These are phyloP conservation scores for Donacobius atricapilla DNA, from an alignment of 2,113 vertebrate genomes.

Conservation along the genomic window DNA sequence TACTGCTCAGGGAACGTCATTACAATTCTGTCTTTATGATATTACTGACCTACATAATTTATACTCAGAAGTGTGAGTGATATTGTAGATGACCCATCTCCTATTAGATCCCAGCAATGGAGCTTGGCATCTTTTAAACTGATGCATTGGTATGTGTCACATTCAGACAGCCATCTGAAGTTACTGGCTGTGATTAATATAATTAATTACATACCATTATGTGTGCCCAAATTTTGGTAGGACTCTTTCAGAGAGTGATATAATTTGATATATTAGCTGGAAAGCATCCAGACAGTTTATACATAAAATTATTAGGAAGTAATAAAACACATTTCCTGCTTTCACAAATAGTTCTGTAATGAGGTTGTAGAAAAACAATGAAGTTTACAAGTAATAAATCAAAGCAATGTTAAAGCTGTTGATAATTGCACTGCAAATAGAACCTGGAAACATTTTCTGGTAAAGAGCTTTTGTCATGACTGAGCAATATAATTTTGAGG, in stretches of 20 bases:
- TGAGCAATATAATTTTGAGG: not conserved
- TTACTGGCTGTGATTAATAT: not conserved
- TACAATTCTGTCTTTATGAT: not conserved
- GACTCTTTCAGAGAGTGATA: not conserved
- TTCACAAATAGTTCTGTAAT: constrained; percentile 2
- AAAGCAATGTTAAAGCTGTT: not conserved
- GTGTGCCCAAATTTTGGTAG: not conserved
- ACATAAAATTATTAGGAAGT: not conserved
- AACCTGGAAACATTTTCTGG: not conserved
- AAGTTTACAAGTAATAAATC: not conserved
- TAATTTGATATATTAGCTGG: constrained; percentile 27
- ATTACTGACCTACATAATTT: constrained; percentile 14
- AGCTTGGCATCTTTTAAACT: not conserved
- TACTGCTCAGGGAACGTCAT: not conserved
- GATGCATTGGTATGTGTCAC: not conserved
- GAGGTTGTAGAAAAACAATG: not conserved
- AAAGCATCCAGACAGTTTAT: not conserved
- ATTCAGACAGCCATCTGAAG: constrained; percentile 13
- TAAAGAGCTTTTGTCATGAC: not conserved
- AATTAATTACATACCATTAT: constrained; percentile 17
- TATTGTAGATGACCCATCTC: not conserved
- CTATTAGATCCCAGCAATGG: not conserved
- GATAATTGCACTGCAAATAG: not conserved
- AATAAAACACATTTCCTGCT: constrained; percentile 11
- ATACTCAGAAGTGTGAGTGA: not conserved